Base-by-base conservation (phyloP, 2,888 invertebrate species). In the Hirtodrosophila duncani region DNA sequence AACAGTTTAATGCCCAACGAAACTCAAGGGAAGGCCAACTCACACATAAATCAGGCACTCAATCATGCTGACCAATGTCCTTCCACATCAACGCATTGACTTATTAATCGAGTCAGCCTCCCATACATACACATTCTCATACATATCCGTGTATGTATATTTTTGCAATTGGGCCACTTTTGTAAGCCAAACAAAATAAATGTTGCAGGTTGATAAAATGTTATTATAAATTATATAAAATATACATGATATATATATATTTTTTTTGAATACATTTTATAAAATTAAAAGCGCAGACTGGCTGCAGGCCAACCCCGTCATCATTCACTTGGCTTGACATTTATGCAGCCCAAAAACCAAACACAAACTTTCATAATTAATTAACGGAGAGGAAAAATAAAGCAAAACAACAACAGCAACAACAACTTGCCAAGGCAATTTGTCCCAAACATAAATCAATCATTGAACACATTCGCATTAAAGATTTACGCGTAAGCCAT, bases 361-460 rank as follows among this genome's bases (percentile, higher is more conserved):
- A 58, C 33, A 67, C 56, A 78, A 74, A 75, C 61, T 72, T 72
- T 70, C 75, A 70, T 79, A 72, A 72, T 72, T 72, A 72, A 72
- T 79, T 72, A 72, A 78, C 67, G 16, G 1, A 33, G 23, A 31
- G 7, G 2, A 10, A 29, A 31, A 14, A 11, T 23, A 11, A 43
- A 14, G 6, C 9, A 11, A 29, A 27, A 14, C 29, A n/a, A 27
- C 18, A 33, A 11, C 43, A 6, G 9, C 34, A 20, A n/a, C n/a
- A n/a, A n/a, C n/a, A n/a, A n/a, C n/a, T n/a, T n/a, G n/a, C n/a
- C n/a, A n/a, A n/a, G 43, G 60, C 60, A 67, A 67, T 68, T 67
- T 67, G 53, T 48, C 49, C 43, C 42, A 18, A 67, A 50, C 75
- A 64, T 75, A 62, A 72, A 72, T 75, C 75, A 80, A 75, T 75